Evolutionary conservation across 2,888 invertebrate genomes (phyloP), one percentile per base, ranked within the genome.

Genomic region (Ernsta delagoae): DNA sequence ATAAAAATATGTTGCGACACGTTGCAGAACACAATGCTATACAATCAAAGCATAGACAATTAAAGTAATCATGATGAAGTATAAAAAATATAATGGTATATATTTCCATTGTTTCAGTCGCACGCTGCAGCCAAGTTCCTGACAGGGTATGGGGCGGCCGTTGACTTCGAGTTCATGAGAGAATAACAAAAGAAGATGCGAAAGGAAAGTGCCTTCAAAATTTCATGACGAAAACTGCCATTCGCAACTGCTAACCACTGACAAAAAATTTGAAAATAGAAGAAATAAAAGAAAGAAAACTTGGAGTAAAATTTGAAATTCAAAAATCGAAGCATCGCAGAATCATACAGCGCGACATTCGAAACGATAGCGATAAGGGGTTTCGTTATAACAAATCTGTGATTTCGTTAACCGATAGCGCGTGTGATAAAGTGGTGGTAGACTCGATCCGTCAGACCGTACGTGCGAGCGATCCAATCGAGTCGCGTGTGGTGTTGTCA

Each of bases 141-240:
- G 73, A 80, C 83, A 78, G 89, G 91, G 75, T 90, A 90, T 85
- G 90, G 92, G 73, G 89, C 90, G 75, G 92, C 90, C 71, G 82
- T 91, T 76, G 90, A 92, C 84, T 90, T 85, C 82, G 72, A 68
- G 45, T 61, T 73, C 61, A 71, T 76, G 72, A 78, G 75, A 75
- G 75, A 75, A 75, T 78, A 78, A 73, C 80, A 74, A 77, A 74
- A 73, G 68, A 75, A 71, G 72, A 82, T 79, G 79, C 74, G 75
- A 41, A 69, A 57, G 74, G 75, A 79, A 71, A 76, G 75, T 78
- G 78, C 79, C 76, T 81, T 79, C 64, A 76, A 78, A 73, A 77
- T 78, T 75, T 85, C 84, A 76, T 88, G 86, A 87, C 85, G 80
- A 81, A 79, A 78, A 79, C 75, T 73, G 74, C 56, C 59, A 66